Percentiles rank a stretch among this genome's conserved stretches.
Conservation (phyloP, 2,113 vertebrate genomes). For the Pangasianodon gigas region DNA sequence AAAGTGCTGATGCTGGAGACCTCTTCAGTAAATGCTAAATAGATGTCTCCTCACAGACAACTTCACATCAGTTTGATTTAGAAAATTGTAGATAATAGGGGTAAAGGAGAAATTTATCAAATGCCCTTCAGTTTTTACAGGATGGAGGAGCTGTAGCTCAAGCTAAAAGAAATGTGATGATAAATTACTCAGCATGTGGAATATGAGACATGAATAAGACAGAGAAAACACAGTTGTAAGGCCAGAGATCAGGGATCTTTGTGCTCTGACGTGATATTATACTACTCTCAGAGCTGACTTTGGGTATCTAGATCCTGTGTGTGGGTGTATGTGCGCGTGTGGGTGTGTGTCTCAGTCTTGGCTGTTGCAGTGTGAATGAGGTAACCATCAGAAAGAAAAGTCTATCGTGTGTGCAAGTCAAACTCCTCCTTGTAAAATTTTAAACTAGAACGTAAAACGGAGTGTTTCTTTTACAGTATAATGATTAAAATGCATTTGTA, state of each 20-base stretch:
- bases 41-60: not conserved
- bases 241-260: not conserved
- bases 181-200: not conserved
- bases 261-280: not conserved
- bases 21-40: not conserved
- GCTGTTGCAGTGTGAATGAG: conserved; percentile 43
- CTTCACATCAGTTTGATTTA: not conserved
- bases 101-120: not conserved
- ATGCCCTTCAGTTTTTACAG: not conserved
- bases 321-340: not conserved
- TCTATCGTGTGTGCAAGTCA: not conserved
- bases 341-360: conserved; percentile 1
- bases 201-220: not conserved
- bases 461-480: not conserved
- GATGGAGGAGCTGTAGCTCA: not conserved
- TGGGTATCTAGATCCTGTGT: conserved; percentile 22
- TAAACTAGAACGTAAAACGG: not conserved
- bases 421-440: not conserved
- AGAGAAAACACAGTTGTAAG: not conserved
- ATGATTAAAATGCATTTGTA: not conserved
- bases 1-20: not conserved
- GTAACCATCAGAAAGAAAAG: conserved; percentile 40
- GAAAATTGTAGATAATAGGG: not conserved
- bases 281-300: not conserved
- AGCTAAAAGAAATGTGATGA: not conserved